Base-by-base conservation (phyloP, 2,113 vertebrate genomes). In the Onychostruthus taczanowskii region DNA sequence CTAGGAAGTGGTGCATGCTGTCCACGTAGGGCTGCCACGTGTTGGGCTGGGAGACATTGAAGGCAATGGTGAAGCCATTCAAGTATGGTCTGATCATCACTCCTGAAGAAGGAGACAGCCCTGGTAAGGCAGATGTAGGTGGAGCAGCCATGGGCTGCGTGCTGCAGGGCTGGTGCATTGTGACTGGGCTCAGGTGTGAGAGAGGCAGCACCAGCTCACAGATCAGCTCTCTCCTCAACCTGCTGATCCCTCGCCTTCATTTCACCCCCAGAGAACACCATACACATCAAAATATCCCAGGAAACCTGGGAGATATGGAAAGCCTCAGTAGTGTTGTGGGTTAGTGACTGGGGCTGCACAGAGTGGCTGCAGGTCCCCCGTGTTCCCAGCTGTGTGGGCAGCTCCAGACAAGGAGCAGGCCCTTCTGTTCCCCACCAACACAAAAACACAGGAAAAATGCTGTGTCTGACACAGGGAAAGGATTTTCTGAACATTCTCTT, bases 61-160 rank as follows among this genome's bases (percentile, higher is more conserved):
- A 99, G 94, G 96, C 96, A 67, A 99, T 99, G 81, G 98, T 98
- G 75, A 99, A 98, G 74, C 98, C 98, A 3, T 98, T 97, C 91
- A 98, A 92, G 84, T 99, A 98, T 0, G 99, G 99, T 78, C 98
- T 98, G 97, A 99, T 99, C 97, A 99, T 99, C 97, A 99, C 98
- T 97, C 99, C 99, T 99, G 98, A 90, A 95, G 96, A 97, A 97
- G 94, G 78, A 97, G 95, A 97, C 2, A 69, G 39, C 39, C 33
- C 46, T 58, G 76, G 68, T 96, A 86, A 47, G 70, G 58, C 39
- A 74, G 52, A 37, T 5, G 5, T 6, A 27, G 21, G 35, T 46
- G 53, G 46, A 39, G 28, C 12, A 43, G 59, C 26, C 63, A 9
- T 5, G 5, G 56, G 66, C 47, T 2, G 2, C 0, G 4, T 30